Evolutionary conservation across 2,113 vertebrate genomes (phyloP), one percentile per base, ranked within the genome.

Genomic region (Progne subis): DNA sequence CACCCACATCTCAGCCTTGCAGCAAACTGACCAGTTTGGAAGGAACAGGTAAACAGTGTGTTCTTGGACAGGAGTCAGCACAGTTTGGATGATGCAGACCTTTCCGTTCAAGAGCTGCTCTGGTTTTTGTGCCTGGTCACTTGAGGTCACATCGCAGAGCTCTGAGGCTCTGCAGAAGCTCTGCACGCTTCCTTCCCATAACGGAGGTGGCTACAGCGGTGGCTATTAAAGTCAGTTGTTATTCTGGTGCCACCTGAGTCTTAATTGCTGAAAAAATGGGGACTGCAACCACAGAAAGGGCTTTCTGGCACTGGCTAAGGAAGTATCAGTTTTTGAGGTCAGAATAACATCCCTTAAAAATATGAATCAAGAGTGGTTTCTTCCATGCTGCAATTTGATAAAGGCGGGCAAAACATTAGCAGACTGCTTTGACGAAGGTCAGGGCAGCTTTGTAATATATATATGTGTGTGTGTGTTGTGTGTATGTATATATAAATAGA

Each of bases 31-130:
- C 90, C 43, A 44, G 0, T 91, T 88, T 80, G 87, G 85, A 93
- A 95, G 49, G 53, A 93, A 53, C 72, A 92, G 94, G 92, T 96
- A 94, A 94, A 92, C 91, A 94, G 57, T 23, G 55, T 95, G 91
- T 80, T 90, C 95, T 92, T 85, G 85, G 91, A 90, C 82, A 67
- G 32, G 32, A 70, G 53, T 74, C 78, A 94, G 92, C n/a, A 65
- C 20, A 77, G 64, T 79, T 69, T 78, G 80, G 71, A 92, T 90
- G 85, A 93, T 93, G 90, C 0, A 91, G 89, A 88, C 65, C 70
- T 94, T 95, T 92, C 90, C 67, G 2, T 70, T 74, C 79, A 56
- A 25, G 67, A 63, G 55, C 5, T 69, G 82, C 68, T 19, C 64
- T 46, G 68, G 14, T 19, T 76, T 94, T 78, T 55, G 64, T 0